Percentiles rank a stretch among this genome's conserved stretches.
Evolutionary conservation across 2,113 vertebrate genomes (phyloP).

Genomic region (Oncorhynchus masou): DNA sequence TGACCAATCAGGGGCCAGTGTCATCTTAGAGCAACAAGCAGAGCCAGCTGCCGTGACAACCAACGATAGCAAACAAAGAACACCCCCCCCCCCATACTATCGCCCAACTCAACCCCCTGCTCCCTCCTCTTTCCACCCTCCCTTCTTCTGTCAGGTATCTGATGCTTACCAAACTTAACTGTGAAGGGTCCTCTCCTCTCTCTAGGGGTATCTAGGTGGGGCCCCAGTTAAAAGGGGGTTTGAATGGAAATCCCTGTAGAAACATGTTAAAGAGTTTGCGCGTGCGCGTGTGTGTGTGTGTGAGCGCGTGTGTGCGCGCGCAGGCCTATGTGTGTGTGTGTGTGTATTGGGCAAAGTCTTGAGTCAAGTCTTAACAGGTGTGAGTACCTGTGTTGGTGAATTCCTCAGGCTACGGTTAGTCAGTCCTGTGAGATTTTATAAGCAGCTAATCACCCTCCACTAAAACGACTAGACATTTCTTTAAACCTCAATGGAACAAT

Average conservation of each 20-base stretch:
- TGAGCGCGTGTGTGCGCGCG: background rate
- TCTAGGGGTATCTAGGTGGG: background rate
- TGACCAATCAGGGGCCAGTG: background rate
- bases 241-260: background rate
- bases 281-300: background rate
- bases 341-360: background rate
- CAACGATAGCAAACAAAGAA: slow-evolving; percentile 18
- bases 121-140: background rate
- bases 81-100: background rate
- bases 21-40: slow-evolving; percentile 20
- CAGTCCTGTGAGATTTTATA: too few relatives aligned
- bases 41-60: slow-evolving; percentile 27
- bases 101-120: background rate
- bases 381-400: too few relatives aligned
- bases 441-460: too few relatives aligned
- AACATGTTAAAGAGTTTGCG: background rate
- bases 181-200: background rate
- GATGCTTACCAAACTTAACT: background rate
- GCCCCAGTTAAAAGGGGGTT: background rate
- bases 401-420: too few relatives aligned
- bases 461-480: too few relatives aligned
- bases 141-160: background rate
- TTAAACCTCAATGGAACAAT: too few relatives aligned
- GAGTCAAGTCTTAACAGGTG: too few relatives aligned
- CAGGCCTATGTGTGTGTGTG: background rate